Evolutionary conservation across 2,888 invertebrate genomes (phyloP).

Genomic region (Tipula helvola): DNA sequence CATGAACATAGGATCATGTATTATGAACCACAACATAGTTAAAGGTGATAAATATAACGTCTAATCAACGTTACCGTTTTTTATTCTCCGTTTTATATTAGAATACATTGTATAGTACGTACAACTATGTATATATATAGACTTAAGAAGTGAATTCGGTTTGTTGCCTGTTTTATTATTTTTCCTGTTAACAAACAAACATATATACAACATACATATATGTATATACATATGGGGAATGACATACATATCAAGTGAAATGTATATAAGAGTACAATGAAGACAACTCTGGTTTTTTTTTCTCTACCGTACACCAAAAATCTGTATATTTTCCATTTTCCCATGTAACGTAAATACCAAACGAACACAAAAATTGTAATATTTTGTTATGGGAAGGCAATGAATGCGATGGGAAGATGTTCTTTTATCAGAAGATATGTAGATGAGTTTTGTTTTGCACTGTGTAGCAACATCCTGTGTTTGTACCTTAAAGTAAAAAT

Average conservation of each 20-base stretch:
- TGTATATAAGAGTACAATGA: neutral
- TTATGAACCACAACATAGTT: neutral
- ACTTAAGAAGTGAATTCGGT: neutral
- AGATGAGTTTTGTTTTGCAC: neutral
- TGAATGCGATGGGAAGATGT: neutral
- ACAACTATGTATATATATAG: neutral
- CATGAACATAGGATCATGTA: neutral
- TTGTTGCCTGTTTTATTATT: neutral
- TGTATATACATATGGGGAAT: neutral
- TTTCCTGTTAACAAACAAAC: neutral
- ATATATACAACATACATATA: neutral
- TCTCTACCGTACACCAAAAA: neutral
- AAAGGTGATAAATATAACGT: neutral
- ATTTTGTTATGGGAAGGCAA: neutral
- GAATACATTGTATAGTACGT: neutral
- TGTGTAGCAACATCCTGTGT: neutral
- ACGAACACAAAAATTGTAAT: neutral
- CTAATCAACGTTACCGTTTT: neutral
- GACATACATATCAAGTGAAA: neutral
- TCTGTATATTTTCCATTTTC: neutral
- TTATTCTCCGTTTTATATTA: neutral
- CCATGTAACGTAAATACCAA: neutral
- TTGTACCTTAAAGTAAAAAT: neutral
- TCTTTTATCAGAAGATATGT: neutral
- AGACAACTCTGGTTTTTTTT: neutral